phyloP scores from a whole-genome alignment of 2,888 invertebrate genomes.

The Erynnis tages region DNA sequence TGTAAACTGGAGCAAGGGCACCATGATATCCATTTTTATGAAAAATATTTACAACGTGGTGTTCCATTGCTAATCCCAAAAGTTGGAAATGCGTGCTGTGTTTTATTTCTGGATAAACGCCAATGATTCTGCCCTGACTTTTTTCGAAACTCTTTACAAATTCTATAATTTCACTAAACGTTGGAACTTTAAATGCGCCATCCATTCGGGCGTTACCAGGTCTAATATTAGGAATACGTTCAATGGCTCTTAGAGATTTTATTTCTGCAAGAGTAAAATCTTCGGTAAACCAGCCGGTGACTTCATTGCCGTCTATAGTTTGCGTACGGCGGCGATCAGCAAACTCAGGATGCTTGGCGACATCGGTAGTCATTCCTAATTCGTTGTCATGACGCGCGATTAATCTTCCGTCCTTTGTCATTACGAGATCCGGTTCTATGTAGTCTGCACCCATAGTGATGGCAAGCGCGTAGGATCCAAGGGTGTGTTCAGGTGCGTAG shows the following conservation, averaged over 20 bases:
- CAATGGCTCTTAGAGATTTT: constrained; percentile 61
- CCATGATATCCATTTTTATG: constrained; percentile 61
- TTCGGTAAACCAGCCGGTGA: constrained; percentile 70
- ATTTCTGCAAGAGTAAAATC: constrained; percentile 70
- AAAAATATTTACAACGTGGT: constrained; percentile 56
- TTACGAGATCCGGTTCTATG: constrained; percentile 70
- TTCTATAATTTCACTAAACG: constrained; percentile 70
- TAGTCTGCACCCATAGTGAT: constrained; percentile 71
- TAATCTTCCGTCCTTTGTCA: constrained; percentile 65
- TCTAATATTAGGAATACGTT: constrained; percentile 61
- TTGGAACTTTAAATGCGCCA: constrained; percentile 55
- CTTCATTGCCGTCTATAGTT: constrained; percentile 50
- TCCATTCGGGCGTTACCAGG: constrained; percentile 69
- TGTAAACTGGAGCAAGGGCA: constrained; percentile 56
- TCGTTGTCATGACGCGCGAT: constrained; percentile 71
- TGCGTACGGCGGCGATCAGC: constrained; percentile 58
- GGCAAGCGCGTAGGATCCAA: constrained; percentile 69
- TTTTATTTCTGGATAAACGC: constrained; percentile 72
- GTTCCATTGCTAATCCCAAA: constrained; percentile 62
- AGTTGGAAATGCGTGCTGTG: constrained; percentile 62
- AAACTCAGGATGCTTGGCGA: constrained; percentile 57
- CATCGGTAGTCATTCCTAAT: constrained; percentile 61
- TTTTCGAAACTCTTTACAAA: constrained; percentile 61
- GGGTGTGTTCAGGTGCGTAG: constrained; percentile 70
- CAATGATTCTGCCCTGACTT: constrained; percentile 55